Percentiles rank a stretch among this genome's conserved stretches.
These are phyloP conservation scores for Eidolon helvum DNA, from an alignment of 2,113 vertebrate species.

Conservation along the genomic window DNA sequence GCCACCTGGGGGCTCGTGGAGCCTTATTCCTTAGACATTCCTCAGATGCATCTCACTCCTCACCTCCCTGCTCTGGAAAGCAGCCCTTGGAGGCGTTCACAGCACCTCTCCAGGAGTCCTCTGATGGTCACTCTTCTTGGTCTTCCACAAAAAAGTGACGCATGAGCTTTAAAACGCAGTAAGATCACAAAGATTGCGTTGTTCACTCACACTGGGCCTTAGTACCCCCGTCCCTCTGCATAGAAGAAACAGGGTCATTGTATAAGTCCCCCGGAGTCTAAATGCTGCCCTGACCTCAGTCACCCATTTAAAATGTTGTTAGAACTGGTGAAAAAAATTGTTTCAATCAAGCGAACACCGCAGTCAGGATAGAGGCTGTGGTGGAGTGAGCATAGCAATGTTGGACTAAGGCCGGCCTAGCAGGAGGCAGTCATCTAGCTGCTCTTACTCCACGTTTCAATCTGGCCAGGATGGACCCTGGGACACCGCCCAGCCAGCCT, in stretches of 20 bases:
- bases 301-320: neutral
- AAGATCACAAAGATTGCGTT: neutral
- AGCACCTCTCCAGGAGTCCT: neutral
- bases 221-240: neutral
- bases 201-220: neutral
- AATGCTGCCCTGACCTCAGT: neutral
- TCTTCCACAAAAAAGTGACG: neutral
- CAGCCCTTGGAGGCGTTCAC: neutral
- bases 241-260: neutral
- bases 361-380: neutral
- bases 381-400: neutral
- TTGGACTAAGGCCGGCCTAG: accelerated
- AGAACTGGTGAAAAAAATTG: neutral
- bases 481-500: neutral
- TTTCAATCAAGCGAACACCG: neutral
- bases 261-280: neutral
- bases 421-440: too few species aligned
- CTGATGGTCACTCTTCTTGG: neutral
- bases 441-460: neutral
- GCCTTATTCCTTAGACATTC: neutral
- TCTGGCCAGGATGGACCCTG: neutral
- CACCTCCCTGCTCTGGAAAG: neutral
- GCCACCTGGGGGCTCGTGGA: neutral
- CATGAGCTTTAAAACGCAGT: neutral
- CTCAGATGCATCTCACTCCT: neutral